These are phyloP conservation scores for Hymenochirus boettgeri DNA, from an alignment of 2,113 vertebrate genomes.

Conservation along the genomic window DNA sequence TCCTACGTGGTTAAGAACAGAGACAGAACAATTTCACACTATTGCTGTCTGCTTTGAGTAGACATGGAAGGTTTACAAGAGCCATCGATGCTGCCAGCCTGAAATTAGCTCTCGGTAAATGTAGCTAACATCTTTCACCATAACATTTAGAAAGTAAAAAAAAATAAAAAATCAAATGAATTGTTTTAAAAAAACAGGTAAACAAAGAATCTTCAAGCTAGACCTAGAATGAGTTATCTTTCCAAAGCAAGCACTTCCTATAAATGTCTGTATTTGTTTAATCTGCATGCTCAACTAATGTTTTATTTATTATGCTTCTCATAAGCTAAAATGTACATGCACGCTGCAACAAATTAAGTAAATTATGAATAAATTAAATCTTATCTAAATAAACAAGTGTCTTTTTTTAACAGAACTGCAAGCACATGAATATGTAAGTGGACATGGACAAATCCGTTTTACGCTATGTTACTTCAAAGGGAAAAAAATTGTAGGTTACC, in stretches of 20 bases:
- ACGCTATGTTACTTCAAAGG: constrained; percentile 56
- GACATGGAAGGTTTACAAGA: constrained; percentile 34
- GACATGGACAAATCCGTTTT: constrained; percentile 61
- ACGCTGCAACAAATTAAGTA: constrained; percentile 69
- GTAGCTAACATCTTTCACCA: constrained; percentile 31
- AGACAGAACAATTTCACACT: constrained; percentile 37
- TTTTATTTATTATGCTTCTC: constrained; percentile 67
- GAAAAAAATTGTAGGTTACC: constrained; percentile 51
- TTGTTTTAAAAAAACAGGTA: constrained; percentile 36
- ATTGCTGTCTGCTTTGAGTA: constrained; percentile 22
- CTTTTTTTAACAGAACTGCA: constrained; percentile 66
- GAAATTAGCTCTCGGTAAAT: constrained; percentile 32
- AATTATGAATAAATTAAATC: constrained; percentile 82
- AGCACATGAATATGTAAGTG: constrained; percentile 75
- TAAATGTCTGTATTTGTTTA: constrained; percentile 51
- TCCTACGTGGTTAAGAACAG: constrained; percentile 16
- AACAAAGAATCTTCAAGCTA: constrained; percentile 2
- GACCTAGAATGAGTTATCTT: constrained; percentile 55
- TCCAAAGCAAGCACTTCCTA: constrained; percentile 56
- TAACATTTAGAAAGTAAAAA: constrained; percentile 28
- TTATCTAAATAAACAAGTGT: constrained; percentile 82
- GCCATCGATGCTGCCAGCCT: constrained; percentile 25
- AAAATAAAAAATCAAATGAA: constrained; percentile 3
- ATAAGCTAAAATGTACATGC: constrained; percentile 68
- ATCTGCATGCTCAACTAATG: constrained; percentile 65